phyloP scores from a whole-genome alignment of 2,113 vertebrate species.

The Oryzias woworae region DNA sequence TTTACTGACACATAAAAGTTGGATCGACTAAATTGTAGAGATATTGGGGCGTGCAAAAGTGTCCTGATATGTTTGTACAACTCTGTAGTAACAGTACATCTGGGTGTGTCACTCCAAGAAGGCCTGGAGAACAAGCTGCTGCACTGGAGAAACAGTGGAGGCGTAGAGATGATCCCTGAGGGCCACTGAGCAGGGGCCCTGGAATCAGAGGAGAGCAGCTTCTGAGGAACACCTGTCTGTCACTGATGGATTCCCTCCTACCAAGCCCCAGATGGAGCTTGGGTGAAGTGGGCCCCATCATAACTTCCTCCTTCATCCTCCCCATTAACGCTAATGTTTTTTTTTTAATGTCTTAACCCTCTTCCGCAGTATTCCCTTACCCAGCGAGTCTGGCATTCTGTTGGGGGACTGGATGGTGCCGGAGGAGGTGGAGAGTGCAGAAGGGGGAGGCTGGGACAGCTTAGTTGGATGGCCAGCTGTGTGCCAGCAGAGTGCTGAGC shows the following conservation, averaged over 20 bases:
- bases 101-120: conserved; percentile 8
- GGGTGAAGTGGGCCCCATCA: conserved; percentile 49
- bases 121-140: conserved; percentile 30
- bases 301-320: conserved; percentile 59
- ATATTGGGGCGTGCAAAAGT: too few species aligned
- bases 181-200: conserved; percentile 49
- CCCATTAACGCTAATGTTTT: conserved; percentile 72
- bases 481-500: conserved; percentile 65
- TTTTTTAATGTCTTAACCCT: conserved; percentile 54
- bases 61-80: not conserved
- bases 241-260: conserved; percentile 67
- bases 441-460: conserved; percentile 28
- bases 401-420: conserved; percentile 20
- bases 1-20: too few species aligned
- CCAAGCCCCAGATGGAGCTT: conserved; percentile 58
- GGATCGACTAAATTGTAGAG: too few species aligned
- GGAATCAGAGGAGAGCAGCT: conserved; percentile 48
- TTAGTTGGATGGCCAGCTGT: conserved; percentile 70
- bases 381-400: conserved; percentile 76
- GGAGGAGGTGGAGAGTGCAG: conserved; percentile 9
- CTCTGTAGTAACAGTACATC: not conserved
- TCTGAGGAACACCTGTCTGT: conserved; percentile 75
- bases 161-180: conserved; percentile 45
- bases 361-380: conserved; percentile 71
- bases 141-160: conserved; percentile 45